Percentiles rank a stretch among this genome's conserved stretches.
phyloP scores from a whole-genome alignment of 2,113 vertebrate species.

The Myotis lucifugus region DNA sequence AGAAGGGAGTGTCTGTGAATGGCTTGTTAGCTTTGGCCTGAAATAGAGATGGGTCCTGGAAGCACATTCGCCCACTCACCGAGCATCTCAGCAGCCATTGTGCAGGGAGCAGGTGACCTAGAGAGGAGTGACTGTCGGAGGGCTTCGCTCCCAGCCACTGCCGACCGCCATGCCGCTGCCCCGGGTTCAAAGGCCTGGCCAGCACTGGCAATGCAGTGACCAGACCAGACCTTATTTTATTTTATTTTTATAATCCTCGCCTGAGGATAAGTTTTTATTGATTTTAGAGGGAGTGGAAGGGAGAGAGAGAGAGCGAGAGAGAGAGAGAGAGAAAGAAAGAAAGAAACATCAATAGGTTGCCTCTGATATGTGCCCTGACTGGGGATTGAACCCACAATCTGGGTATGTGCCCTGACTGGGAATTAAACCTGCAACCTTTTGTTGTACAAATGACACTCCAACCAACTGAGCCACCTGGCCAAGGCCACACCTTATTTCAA shows the following conservation, averaged over 20 bases:
- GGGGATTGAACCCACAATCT: no score
- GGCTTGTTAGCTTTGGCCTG: background rate
- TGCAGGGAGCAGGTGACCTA: background rate
- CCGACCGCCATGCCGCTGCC: no score
- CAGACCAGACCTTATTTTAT: no score
- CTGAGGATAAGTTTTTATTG: background rate
- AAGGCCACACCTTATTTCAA: background rate
- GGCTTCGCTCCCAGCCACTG: no score
- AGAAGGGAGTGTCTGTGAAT: background rate
- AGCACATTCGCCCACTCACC: background rate
- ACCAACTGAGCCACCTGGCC: background rate
- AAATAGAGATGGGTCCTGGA: background rate
- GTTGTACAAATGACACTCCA: no score
- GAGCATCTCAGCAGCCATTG: background rate
- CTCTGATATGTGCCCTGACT: background rate
- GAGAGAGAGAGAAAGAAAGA: no score
- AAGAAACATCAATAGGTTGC: background rate
- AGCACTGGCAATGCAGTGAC: no score
- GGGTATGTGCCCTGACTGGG: background rate
- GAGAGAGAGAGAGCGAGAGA: no score
- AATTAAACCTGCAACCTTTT: no score
- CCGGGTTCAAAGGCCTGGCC: no score
- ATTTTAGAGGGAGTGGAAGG: background rate
- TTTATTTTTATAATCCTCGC: background rate
- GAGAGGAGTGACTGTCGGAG: background rate